Conservation (phyloP, 2,888 invertebrate genomes). For the Teleiodes luculella region DNA sequence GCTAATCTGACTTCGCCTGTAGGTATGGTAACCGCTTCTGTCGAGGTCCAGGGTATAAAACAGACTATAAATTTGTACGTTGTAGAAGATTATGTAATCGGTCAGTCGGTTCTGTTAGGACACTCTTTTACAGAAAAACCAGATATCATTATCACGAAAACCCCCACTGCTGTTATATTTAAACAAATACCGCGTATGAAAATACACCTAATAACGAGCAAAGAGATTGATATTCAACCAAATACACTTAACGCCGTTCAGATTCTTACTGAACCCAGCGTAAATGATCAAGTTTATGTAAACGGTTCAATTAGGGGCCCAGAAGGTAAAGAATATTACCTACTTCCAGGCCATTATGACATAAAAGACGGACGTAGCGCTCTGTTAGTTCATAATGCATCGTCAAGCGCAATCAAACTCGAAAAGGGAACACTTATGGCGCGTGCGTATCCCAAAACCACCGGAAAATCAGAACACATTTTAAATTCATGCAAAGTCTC, state of each 20-base stretch:
- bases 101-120: neutral
- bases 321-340: conserved; percentile 11
- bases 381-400: neutral
- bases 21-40: too few relatives aligned
- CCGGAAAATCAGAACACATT: neutral
- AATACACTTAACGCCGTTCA: neutral
- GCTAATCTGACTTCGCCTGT: too few relatives aligned
- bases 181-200: neutral
- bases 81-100: conserved; percentile 4
- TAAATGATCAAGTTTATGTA: conserved; percentile 2
- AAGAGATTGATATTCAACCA: neutral
- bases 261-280: neutral
- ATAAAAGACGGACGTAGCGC: neutral
- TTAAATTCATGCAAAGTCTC: too few relatives aligned
- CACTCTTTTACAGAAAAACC: conserved; percentile 15
- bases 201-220: neutral
- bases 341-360: conserved; percentile 14
- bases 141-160: conserved; percentile 6
- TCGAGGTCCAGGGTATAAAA: too few relatives aligned
- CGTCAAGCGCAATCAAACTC: neutral
- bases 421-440: neutral
- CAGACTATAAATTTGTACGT: neutral
- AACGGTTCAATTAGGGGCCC: conserved; percentile 9
- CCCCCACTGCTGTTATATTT: neutral
- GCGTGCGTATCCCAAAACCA: neutral